A percentile compares a stretch with the other conserved stretches of the same genome.
Conservation (phyloP, 2,113 vertebrate species). For the Oryzias curvinotus region DNA sequence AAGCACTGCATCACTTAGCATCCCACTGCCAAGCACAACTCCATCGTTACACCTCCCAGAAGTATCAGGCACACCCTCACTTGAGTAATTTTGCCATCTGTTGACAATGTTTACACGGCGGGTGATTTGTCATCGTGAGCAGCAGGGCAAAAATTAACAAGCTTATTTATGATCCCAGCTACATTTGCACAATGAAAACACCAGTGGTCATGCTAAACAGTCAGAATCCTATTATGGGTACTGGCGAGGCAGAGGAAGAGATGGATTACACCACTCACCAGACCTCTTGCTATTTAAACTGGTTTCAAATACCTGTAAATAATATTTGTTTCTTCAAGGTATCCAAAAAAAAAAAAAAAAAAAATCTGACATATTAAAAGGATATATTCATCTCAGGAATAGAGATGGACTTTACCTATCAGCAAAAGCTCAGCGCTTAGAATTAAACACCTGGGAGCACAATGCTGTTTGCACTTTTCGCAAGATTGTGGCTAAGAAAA, state of each 20-base stretch:
- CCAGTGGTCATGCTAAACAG: constrained; percentile 36
- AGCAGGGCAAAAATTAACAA: constrained; percentile 61
- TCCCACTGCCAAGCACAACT: constrained; percentile 56
- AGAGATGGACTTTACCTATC: constrained; percentile 29
- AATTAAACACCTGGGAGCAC: constrained; percentile 46
- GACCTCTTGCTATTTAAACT: not conserved
- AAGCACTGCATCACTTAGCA: constrained; percentile 63
- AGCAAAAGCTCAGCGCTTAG: not conserved
- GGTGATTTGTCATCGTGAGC: constrained; percentile 72
- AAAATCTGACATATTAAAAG: constrained; percentile 9
- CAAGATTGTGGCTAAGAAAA: constrained; percentile 54
- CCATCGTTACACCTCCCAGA: constrained; percentile 65
- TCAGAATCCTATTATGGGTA: not conserved
- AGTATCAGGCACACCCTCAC: constrained; percentile 55
- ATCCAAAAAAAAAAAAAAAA: no score
- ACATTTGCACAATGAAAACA: constrained; percentile 54
- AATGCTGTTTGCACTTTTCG: constrained; percentile 54
- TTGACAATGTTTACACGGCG: constrained; percentile 71
- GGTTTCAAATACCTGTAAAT: constrained; percentile 28
- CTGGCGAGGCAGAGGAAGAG: not conserved
- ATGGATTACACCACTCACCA: constrained; percentile 12
- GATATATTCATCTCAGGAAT: constrained; percentile 28
- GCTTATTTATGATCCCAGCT: constrained; percentile 66
- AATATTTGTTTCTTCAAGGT: constrained; percentile 24
- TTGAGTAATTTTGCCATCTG: constrained; percentile 76